phyloP scores from a whole-genome alignment of 2,888 invertebrate genomes.

The Galerucella nymphaeae region DNA sequence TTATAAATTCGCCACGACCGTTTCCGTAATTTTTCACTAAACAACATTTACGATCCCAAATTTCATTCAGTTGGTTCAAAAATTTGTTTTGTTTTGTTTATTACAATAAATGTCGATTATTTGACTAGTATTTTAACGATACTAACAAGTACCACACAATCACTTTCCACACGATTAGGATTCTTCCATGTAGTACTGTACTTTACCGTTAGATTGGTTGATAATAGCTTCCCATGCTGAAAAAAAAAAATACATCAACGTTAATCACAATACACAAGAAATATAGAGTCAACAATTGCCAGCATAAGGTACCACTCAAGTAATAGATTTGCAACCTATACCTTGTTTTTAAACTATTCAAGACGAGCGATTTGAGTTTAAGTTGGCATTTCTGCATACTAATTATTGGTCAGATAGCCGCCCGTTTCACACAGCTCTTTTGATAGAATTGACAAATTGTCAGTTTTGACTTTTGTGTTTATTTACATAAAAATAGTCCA shows the following conservation, averaged over 20 bases:
- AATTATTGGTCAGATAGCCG: too few relatives aligned
- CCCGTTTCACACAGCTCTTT: too few relatives aligned
- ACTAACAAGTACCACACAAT: constrained; percentile 35
- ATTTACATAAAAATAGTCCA: too few relatives aligned
- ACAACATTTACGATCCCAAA: neutral
- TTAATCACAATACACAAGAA: neutral
- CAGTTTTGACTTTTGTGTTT: too few relatives aligned
- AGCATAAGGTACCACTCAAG: too few relatives aligned
- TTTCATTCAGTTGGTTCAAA: neutral
- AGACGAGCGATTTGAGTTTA: too few relatives aligned
- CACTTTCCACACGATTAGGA: constrained; percentile 56
- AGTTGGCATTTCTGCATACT: too few relatives aligned
- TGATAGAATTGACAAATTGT: too few relatives aligned
- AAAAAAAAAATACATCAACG: constrained; percentile 52
- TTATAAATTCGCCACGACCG: constrained; percentile 22
- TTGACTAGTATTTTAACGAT: constrained; percentile 48
- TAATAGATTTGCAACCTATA: too few relatives aligned
- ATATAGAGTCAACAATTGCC: too few relatives aligned
- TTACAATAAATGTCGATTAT: constrained; percentile 33
- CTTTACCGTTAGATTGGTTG: constrained; percentile 66
- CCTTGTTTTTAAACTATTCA: too few relatives aligned
- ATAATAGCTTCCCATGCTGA: constrained; percentile 79
- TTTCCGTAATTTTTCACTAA: constrained; percentile 16
- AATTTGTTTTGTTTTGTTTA: neutral
- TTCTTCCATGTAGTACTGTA: constrained; percentile 71